These are phyloP conservation scores for Silvanus unidentatus DNA, from an alignment of 2,888 invertebrate genomes.

Conservation along the genomic window DNA sequence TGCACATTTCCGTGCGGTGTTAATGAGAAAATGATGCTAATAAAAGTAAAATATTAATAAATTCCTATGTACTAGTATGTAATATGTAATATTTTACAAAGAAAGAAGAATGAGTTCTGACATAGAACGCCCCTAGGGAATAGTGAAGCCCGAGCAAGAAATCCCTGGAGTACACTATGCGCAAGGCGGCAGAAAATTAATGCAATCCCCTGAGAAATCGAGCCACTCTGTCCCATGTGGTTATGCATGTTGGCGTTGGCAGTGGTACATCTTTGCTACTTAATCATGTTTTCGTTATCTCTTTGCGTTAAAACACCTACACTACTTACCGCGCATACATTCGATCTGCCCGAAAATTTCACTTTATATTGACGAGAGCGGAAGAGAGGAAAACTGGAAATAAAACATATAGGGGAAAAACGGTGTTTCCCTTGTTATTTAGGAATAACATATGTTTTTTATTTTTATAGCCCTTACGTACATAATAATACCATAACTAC, in stretches of 20 bases:
- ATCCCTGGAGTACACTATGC: slow-evolving; percentile 63
- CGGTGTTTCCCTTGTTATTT: no score
- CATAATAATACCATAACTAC: no score
- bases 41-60: slow-evolving; percentile 1
- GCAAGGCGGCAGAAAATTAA: slow-evolving; percentile 75
- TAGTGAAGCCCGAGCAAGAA: slow-evolving; percentile 38
- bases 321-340: not conserved
- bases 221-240: slow-evolving; percentile 49
- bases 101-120: slow-evolving; percentile 46
- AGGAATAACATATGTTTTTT: no score
- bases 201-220: slow-evolving; percentile 63
- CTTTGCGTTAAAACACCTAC: slow-evolving; percentile 23
- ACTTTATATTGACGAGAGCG: no score
- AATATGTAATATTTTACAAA: slow-evolving; percentile 23
- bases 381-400: no score
- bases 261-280: slow-evolving; percentile 33
- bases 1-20: no score
- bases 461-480: no score
- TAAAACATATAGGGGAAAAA: no score
- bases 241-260: slow-evolving; percentile 36
- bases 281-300: slow-evolving; percentile 33
- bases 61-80: slow-evolving; percentile 6
- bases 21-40: slow-evolving; percentile 1
- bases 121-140: slow-evolving; percentile 39
- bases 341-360: no score